These are phyloP conservation scores for Drosophila peninsularis DNA, from an alignment of 2,888 invertebrate species.

Conservation along the genomic window DNA sequence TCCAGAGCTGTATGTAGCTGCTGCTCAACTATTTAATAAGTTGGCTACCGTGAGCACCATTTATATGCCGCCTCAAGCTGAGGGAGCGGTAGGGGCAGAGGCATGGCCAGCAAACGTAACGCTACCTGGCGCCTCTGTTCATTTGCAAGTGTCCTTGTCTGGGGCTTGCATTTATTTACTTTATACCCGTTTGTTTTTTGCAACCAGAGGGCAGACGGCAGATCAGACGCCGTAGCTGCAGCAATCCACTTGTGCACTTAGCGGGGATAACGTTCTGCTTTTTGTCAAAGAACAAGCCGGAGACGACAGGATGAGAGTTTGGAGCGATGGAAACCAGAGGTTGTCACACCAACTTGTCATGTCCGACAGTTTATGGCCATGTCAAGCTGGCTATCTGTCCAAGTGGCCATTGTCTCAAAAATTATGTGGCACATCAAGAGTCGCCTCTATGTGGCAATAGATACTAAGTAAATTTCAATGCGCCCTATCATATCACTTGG, in stretches of 20 bases:
- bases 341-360: constrained; percentile 80
- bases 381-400: constrained; percentile 49
- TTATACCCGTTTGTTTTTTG: constrained; percentile 6
- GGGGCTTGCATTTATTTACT: constrained; percentile 41
- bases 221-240: constrained; percentile 3
- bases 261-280: constrained; percentile 73
- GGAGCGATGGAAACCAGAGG: constrained; percentile 50
- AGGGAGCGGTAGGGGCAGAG: neutral
- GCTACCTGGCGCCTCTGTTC: constrained; percentile 52
- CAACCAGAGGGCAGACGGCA: neutral
- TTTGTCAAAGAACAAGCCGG: constrained; percentile 58
- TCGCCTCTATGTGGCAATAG: constrained; percentile 13
- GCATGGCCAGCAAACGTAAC: constrained; percentile 18
- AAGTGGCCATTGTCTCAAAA: constrained; percentile 46
- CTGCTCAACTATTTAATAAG: constrained; percentile 76
- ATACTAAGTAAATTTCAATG: constrained; percentile 73
- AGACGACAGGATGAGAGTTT: constrained; percentile 9
- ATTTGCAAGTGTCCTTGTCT: constrained; percentile 69
- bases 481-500: constrained; percentile 68
- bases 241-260: constrained; percentile 79
- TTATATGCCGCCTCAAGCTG: constrained; percentile 33
- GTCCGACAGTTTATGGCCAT: constrained; percentile 76
- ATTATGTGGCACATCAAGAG: constrained; percentile 43
- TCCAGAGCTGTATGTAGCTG: constrained; percentile 62
- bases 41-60: constrained; percentile 58